phyloP scores from a whole-genome alignment of 2,888 invertebrate genomes.

The Morpho helenor region DNA sequence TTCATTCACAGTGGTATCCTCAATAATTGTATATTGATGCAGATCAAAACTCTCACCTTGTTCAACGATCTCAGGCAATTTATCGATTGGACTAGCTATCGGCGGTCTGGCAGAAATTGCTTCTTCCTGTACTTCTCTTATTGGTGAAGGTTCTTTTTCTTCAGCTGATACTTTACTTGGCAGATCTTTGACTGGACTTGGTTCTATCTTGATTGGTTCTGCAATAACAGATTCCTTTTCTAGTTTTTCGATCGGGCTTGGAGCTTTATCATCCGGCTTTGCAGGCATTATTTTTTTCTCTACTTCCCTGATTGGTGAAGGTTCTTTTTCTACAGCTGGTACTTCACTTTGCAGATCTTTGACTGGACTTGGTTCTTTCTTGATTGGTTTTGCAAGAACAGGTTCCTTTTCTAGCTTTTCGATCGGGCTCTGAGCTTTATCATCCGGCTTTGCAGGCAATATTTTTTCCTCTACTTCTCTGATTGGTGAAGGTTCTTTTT shows the following conservation, averaged over 20 bases:
- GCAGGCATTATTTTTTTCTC: neutral
- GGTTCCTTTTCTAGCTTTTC: neutral
- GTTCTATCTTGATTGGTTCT: slow-evolving; percentile 1
- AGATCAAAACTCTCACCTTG: slow-evolving; percentile 35
- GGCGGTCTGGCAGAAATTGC: neutral
- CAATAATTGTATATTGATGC: slow-evolving; percentile 46
- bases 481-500: neutral
- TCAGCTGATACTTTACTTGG: neutral
- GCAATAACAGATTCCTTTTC: slow-evolving; percentile 15
- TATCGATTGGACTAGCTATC: neutral
- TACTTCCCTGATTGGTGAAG: too few species aligned
- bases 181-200: neutral
- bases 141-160: neutral
- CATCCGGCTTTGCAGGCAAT: too few species aligned
- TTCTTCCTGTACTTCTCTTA: neutral
- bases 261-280: neutral
- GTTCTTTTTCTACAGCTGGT: too few species aligned
- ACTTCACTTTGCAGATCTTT: neutral
- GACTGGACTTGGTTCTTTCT: slow-evolving; percentile 19
- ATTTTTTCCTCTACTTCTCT: neutral
- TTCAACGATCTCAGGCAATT: neutral
- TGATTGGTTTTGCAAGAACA: neutral
- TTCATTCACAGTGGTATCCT: slow-evolving; percentile 50
- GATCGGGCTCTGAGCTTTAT: slow-evolving; percentile 17
- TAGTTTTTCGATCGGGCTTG: neutral